Evolutionary conservation across 2,888 invertebrate genomes (phyloP), one percentile per base, ranked within the genome.

Genomic region (Crematogaster levior): DNA sequence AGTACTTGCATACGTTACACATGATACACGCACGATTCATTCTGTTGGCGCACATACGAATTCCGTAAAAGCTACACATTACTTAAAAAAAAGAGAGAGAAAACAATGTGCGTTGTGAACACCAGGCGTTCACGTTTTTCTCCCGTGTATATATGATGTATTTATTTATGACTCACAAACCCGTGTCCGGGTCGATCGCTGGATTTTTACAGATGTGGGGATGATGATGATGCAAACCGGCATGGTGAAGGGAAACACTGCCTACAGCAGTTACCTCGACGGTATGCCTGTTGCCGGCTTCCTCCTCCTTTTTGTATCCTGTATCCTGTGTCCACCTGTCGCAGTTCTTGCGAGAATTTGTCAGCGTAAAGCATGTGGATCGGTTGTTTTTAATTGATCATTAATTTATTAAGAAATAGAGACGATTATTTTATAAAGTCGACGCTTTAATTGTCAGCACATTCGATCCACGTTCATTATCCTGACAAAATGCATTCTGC

Each of bases 191-290:
- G 86, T 90, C 89, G 83, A 92, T 85, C 87, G 90, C 88, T 92
- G 89, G 86, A 93, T 97, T 96, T 97, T 97, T 97, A 94, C 98
- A 98, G 98, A 98, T 98, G 98, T 98, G 96, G 98, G 98, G 96
- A 98, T 98, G 98, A 98, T 98, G 96, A 97, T 98, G 98, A 98
- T 98, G 98, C 98, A 98, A 97, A 97, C 97, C 95, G 98, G 98
- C 96, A 98, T 98, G 98, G 97, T 98, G 97, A 98, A 98, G 97
- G 97, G 97, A 96, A 97, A 97, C 96, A 96, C 96, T 95, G 95
- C 96, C 95, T 96, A 96, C 95, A 96, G 96, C 95, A 96, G 95
- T 96, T 96, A 96, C 95, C 95, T 97, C 96, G 97, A 98, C 96
- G 98, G 97, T 98, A 98, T 96, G 97, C 95, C 95, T 95, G 91